A percentile compares a stretch with the other conserved stretches of the same genome.
phyloP scores from a whole-genome alignment of 1,140 invertebrate species.

The Papilio glaucus region DNA sequence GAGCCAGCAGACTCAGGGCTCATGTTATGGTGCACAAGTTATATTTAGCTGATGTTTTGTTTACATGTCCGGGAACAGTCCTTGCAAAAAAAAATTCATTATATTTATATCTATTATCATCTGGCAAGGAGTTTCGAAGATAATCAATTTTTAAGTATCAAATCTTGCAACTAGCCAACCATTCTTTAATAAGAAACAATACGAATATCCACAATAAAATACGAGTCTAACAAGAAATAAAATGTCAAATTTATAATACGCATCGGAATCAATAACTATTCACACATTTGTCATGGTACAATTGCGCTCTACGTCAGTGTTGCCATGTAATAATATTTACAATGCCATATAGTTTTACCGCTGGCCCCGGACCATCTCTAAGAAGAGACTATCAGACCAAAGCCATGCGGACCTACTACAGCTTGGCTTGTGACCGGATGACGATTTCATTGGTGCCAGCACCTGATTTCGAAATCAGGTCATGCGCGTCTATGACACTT shows the following conservation, averaged over 20 bases:
- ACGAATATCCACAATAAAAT: conserved; percentile 57
- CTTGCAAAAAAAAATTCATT: background rate
- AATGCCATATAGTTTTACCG: background rate
- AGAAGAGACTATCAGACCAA: background rate
- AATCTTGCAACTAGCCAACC: background rate
- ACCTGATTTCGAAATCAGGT: background rate
- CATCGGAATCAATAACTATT: conserved; percentile 47
- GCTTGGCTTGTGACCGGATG: background rate
- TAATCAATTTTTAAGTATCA: conserved; percentile 1
- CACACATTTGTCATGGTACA: conserved; percentile 65
- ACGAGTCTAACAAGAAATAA: conserved; percentile 70
- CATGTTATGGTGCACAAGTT: background rate
- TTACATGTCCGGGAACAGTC: background rate
- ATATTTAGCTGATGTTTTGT: background rate
- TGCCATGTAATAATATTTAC: conserved; percentile 50
- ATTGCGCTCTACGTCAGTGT: conserved; percentile 50
- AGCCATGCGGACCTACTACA: background rate
- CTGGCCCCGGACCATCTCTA: background rate
- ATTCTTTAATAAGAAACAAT: conserved; percentile 4
- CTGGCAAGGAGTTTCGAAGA: background rate
- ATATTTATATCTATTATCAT: background rate
- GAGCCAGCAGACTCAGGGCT: background rate
- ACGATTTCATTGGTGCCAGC: background rate
- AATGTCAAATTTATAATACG: conserved; percentile 62
- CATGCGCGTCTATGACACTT: background rate